Evolutionary conservation across 1,140 invertebrate genomes (phyloP), one percentile per base, ranked within the genome.

Genomic region (Philopotamus ludificatus): DNA sequence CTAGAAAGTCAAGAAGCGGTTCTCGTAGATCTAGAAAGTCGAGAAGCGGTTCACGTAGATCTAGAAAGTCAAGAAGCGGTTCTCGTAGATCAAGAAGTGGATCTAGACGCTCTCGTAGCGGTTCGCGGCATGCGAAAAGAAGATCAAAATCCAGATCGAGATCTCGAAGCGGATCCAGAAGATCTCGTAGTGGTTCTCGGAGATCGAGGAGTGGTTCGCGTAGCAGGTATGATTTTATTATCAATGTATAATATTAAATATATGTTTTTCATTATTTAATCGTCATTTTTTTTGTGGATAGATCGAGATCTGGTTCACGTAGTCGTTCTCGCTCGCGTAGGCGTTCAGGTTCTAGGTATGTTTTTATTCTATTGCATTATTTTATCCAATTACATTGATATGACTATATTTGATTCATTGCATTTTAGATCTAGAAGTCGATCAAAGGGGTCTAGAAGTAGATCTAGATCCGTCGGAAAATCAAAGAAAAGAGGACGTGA

Each of bases 401-500:
- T 45, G 18, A 28, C 23, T 61, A 3, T n/a, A 61, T 41, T 28
- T 63, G 1, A 44, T 15, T 45, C 2, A 42, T 42, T 60, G 18
- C 18, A 42, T 34, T 55, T 39, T n/a, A 66, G 64, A 54, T 72
- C 71, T 2, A 34, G 69, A 1, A 68, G 68, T 47, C 55, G 70
- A 21, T 70, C 71, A 26, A 59, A 65, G 50, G 54, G 71, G 67
- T 72, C 67, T 4, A 74, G 75, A 44, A 72, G 70, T 1, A 76
- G 76, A 22, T 72, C 70, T 50, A 75, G 76, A 58, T 77, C 77
- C 1, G 72, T 70, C 2, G 65, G 66, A 21, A 71, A 62, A 34
- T 64, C 49, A 44, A 70, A 66, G 63, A 74, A 67, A 44, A 83
- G 82, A 72, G 74, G 81, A 55, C 72, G 74, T 15, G 72, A 77